Percentiles rank a stretch among this genome's conserved stretches.
phyloP scores from a whole-genome alignment of 2,888 invertebrate genomes.

The Microctonus brassicae region DNA sequence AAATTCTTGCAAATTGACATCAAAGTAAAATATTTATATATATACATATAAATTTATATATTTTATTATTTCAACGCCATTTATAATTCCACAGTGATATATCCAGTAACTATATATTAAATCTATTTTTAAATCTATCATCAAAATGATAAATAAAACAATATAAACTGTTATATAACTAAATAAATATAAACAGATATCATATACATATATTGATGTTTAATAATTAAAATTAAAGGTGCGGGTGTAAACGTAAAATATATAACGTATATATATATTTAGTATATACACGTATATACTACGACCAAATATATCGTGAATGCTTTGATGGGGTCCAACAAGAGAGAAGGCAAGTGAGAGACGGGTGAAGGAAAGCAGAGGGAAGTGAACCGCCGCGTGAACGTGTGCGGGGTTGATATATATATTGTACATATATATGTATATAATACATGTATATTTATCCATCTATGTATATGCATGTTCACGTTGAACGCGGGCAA shows the following conservation, averaged over 20 bases:
- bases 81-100: too few species aligned
- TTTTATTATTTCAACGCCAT: too few species aligned
- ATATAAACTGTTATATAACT: too few species aligned
- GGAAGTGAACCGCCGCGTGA: slow-evolving; percentile 16
- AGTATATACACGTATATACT: too few species aligned
- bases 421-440: background rate
- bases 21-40: too few species aligned
- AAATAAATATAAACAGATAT: background rate
- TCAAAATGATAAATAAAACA: too few species aligned
- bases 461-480: background rate
- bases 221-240: background rate
- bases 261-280: too few species aligned
- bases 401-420: slow-evolving; percentile 30
- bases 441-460: too few species aligned
- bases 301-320: background rate
- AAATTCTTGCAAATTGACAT: too few species aligned
- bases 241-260: background rate
- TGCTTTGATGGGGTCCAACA: background rate
- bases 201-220: background rate
- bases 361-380: background rate
- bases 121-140: too few species aligned
- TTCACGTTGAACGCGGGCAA: slow-evolving; percentile 20
- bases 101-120: too few species aligned
- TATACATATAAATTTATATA: too few species aligned
- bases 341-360: background rate